A percentile compares a stretch with the other conserved stretches of the same genome.
phyloP scores from a whole-genome alignment of 2,888 invertebrate genomes.

The Polydesmus complanatus region DNA sequence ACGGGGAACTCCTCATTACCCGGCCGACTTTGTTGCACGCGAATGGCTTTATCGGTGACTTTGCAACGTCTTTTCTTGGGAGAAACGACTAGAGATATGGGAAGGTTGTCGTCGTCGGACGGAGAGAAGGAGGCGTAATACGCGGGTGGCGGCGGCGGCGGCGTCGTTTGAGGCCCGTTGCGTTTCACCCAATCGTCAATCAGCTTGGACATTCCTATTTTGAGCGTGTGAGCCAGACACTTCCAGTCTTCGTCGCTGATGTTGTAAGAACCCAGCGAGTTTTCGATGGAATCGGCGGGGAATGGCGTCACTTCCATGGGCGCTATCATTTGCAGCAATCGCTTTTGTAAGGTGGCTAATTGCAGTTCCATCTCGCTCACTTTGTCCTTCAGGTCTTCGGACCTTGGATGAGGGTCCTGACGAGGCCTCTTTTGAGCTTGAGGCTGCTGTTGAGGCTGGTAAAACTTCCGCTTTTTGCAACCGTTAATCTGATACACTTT shows the following conservation, averaged over 20 bases:
- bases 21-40: not conserved
- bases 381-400: not conserved
- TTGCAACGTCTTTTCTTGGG: constrained; percentile 95
- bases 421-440: not conserved
- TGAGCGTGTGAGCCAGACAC: constrained; percentile 76
- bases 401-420: not conserved
- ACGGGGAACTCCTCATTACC: not conserved
- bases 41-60: constrained; percentile 36
- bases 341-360: not conserved
- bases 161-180: not conserved
- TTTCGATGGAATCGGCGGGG: not conserved
- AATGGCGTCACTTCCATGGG: not conserved
- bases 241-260: constrained; percentile 58
- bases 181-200: constrained; percentile 19
- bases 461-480: not conserved
- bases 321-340: not conserved
- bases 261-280: constrained; percentile 7
- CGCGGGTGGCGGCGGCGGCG: not conserved
- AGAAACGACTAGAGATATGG: constrained; percentile 83
- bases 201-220: constrained; percentile 74
- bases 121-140: constrained; percentile 15
- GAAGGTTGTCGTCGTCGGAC: constrained; percentile 71
- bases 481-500: not conserved
- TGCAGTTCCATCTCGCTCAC: not conserved
- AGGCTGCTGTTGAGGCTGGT: not conserved